A percentile compares a stretch with the other conserved stretches of the same genome.
Conservation (phyloP, 2,797 vertebrate genomes). For the Apogon hyalosoma region DNA sequence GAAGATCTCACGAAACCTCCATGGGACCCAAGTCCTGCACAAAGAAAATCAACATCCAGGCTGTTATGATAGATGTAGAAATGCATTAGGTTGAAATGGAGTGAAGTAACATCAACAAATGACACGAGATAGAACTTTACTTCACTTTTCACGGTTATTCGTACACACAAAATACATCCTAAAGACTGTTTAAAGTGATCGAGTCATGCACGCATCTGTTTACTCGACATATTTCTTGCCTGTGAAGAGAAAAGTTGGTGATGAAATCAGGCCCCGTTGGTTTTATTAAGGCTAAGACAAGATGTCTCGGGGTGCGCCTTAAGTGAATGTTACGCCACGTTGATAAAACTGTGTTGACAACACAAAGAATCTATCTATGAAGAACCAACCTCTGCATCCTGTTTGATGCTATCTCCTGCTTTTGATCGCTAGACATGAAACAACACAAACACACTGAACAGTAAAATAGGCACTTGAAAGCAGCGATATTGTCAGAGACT, state of each 20-base stretch:
- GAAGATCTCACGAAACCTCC: no score
- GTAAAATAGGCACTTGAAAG: constrained; percentile 64
- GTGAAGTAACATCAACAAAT: no score
- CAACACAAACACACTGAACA: constrained; percentile 53
- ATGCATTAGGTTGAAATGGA: no score
- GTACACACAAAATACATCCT: not conserved
- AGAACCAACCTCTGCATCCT: constrained; percentile 35
- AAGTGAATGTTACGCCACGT: constrained; percentile 21
- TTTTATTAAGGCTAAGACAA: constrained; percentile 21
- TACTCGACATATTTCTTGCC: not conserved
- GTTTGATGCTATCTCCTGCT: constrained; percentile 48
- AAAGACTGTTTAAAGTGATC: not conserved
- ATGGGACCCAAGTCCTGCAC: no score
- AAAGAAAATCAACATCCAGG: no score
- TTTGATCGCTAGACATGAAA: constrained; percentile 68
- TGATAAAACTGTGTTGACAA: constrained; percentile 52
- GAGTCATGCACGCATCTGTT: not conserved
- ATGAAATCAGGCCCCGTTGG: constrained; percentile 2
- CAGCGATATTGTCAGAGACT: constrained; percentile 55
- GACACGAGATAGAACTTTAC: not conserved
- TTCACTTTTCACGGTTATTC: no score
- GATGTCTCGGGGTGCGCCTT: constrained; percentile 6
- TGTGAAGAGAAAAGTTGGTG: constrained; percentile 1
- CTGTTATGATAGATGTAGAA: no score
- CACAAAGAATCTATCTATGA: constrained; percentile 40